phyloP scores from a whole-genome alignment of 2,113 vertebrate species.

The Nymphicus hollandicus region DNA sequence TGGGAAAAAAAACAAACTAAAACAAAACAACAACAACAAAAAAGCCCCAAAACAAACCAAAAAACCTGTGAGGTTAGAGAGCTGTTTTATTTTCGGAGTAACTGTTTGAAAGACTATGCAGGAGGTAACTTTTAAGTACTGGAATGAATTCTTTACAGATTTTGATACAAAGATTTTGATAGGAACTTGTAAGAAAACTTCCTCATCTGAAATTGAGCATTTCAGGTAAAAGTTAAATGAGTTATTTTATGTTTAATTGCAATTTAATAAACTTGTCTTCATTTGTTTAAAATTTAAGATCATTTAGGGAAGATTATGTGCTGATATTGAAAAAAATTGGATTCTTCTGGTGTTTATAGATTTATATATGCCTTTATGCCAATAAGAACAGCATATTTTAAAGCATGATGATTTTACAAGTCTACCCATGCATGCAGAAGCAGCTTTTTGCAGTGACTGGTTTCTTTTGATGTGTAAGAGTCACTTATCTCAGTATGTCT shows the following conservation, averaged over 20 bases:
- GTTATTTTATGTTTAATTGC: background rate
- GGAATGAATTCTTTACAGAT: background rate
- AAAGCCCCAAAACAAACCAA: too few species aligned
- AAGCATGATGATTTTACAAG: slow-evolving; percentile 35
- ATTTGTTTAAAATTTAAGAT: background rate
- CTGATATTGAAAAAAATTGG: background rate
- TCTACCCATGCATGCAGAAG: slow-evolving; percentile 29
- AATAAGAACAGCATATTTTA: slow-evolving; percentile 21
- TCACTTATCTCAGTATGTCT: slow-evolving; percentile 10
- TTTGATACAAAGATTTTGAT: slow-evolving; percentile 50
- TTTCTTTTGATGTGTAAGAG: slow-evolving; percentile 3
- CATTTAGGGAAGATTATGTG: slow-evolving; percentile 42
- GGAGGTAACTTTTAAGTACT: slow-evolving; percentile 18
- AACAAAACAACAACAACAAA: too few species aligned
- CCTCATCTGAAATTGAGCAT: background rate
- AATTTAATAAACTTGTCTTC: slow-evolving; percentile 3
- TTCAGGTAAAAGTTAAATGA: background rate
- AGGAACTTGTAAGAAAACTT: background rate
- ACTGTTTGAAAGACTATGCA: slow-evolving; percentile 34
- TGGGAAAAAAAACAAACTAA: background rate
- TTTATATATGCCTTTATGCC: background rate
- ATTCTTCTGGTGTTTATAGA: slow-evolving; percentile 5
- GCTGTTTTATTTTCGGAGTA: slow-evolving; percentile 7
- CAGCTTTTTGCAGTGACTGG: background rate
- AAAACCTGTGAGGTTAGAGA: background rate